Percentiles rank a stretch among this genome's conserved stretches.
Conservation (phyloP, 1,140 invertebrate genomes). For the Penaeus japonicus region DNA sequence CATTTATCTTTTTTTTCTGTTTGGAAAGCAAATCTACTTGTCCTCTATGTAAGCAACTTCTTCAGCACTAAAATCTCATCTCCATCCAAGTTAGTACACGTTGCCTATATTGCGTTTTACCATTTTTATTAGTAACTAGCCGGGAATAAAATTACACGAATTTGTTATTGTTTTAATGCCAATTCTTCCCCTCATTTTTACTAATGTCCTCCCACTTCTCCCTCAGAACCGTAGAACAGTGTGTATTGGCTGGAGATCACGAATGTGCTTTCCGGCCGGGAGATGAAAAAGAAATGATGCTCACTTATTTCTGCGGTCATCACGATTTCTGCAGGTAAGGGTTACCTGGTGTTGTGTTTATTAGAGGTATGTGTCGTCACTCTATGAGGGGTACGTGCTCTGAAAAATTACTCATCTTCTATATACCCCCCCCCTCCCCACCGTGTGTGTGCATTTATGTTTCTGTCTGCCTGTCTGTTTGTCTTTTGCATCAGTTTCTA, state of each 20-base stretch:
- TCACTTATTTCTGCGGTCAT: slow-evolving; percentile 46
- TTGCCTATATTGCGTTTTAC: no score
- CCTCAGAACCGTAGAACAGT: slow-evolving; percentile 45
- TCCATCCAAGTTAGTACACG: no score
- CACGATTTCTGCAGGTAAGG: slow-evolving; percentile 13
- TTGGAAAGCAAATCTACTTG: neutral
- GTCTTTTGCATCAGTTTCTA: no score
- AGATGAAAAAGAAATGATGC: slow-evolving; percentile 26
- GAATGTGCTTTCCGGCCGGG: slow-evolving; percentile 33
- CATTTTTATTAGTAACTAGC: no score
- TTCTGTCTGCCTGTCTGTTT: no score
- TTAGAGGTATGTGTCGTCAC: no score
- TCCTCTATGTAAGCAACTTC: no score
- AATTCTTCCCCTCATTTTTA: neutral
- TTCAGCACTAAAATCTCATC: no score
- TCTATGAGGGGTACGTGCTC: no score
- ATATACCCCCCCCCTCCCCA: no score
- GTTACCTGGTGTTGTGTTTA: neutral
- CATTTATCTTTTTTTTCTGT: neutral
- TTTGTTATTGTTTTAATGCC: neutral
- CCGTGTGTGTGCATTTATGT: no score
- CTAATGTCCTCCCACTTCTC: neutral
- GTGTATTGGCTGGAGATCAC: neutral
- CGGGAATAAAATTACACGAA: neutral
- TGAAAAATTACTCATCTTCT: no score